Base-by-base conservation (phyloP, 37 sponge, comb jelly and placozoan genomes). In the Agelas oroides region DNA sequence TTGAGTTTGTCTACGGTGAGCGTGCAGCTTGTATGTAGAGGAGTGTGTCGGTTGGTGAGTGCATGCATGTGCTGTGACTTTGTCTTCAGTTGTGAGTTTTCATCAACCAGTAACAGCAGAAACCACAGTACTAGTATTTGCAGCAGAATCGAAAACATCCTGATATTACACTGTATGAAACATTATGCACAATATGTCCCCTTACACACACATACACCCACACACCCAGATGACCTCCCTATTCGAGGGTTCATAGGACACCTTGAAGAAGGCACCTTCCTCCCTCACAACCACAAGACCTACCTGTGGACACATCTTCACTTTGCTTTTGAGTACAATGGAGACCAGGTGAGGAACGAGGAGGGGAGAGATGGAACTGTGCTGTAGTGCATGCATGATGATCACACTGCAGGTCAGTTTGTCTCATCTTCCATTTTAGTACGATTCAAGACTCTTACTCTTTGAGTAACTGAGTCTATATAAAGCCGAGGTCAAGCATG, bases 191-290 rank as follows among this genome's bases (percentile, higher is more conserved):
- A n/a, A n/a, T n/a, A n/a, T n/a, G n/a, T n/a, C n/a, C n/a, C n/a
- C n/a, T n/a, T n/a, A n/a, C n/a, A 67, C 68, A 18, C 34, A 76
- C 63, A 63, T 8, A 46, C 46, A 46, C 46, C 3, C 46, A 46
- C 46, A 46, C 46, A 46, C 63, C 3, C 80, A 91, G 97, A 96
- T 89, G 97, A 96, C 35, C 87, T 96, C 0, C 86, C 92, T 18
- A 81, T 96, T 20, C 58, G 96, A 86, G 97, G 97, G 76, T 96
- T 96, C 77, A 78, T 96, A 62, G 97, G 97, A 36, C 97, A 95
- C 71, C 60, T 96, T 31, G 92, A 96, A 39, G 97, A 96, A 58
- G 92, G 89, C 1, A 62, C 90, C 8, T 78, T 96, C 34, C 60
- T 96, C 2, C 97, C 97, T 12, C 97, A 96, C 59, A 32, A 77